Percentiles rank a stretch among this genome's conserved stretches.
phyloP scores from a whole-genome alignment of 30 jellyfish, hydroid and myxozoan genomes.

The Cassiopea andromeda region DNA sequence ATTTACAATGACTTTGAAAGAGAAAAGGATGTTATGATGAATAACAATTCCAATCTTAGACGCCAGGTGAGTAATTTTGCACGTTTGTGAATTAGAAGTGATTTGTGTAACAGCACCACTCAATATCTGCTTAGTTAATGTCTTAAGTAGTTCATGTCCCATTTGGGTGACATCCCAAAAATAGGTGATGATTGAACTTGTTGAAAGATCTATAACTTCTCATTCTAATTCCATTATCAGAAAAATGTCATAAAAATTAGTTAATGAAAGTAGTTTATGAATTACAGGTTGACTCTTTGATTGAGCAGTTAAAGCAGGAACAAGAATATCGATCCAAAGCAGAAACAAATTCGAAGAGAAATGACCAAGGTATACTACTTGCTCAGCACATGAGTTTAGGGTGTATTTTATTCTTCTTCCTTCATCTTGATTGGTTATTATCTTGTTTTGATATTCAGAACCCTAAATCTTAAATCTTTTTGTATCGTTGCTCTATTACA shows the following conservation, averaged over 20 bases:
- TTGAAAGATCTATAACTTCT: not conserved
- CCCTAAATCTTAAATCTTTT: too few species aligned
- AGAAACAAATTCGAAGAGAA: conserved; percentile 36
- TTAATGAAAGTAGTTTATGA: not conserved
- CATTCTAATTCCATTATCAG: too few species aligned
- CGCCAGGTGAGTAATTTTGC: conserved; percentile 70
- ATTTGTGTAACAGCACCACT: not conserved
- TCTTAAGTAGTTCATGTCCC: not conserved
- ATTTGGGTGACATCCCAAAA: not conserved
- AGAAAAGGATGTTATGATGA: conserved; percentile 69
- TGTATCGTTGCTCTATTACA: not conserved
- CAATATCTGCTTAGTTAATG: not conserved
- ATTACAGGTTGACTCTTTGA: conserved; percentile 66
- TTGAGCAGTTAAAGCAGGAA: conserved; percentile 72
- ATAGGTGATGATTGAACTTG: not conserved
- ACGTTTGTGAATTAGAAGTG: not conserved
- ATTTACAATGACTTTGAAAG: conserved; percentile 73
- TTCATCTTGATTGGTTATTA: too few species aligned
- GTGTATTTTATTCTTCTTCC: too few species aligned
- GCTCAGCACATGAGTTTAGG: too few species aligned
- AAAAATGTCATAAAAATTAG: too few species aligned
- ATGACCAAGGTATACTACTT: conserved; percentile 49
- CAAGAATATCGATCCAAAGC: conserved; percentile 72
- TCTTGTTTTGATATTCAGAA: too few species aligned
- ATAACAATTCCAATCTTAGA: conserved; percentile 61